Evolutionary conservation across 1,140 invertebrate genomes (phyloP).

Genomic region (Holotrichia oblita): DNA sequence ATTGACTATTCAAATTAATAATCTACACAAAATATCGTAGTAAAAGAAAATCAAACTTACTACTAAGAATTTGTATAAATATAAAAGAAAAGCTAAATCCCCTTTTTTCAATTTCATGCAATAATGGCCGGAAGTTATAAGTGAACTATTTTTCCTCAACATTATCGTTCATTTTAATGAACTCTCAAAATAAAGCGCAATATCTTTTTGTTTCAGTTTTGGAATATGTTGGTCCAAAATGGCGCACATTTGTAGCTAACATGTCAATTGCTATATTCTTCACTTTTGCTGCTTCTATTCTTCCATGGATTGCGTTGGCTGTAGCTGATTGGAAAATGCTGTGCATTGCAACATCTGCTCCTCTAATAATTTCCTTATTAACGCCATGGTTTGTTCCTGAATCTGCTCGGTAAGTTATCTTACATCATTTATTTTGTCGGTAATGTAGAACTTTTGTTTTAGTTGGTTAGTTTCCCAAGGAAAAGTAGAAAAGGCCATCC

Average conservation of each 20-base stretch:
- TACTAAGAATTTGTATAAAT: no score
- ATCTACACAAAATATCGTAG: no score
- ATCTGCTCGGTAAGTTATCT: constrained; percentile 71
- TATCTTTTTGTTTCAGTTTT: constrained; percentile 68
- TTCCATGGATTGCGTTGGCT: constrained; percentile 85
- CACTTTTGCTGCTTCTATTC: constrained; percentile 77
- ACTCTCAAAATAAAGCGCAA: background rate
- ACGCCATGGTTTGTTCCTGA: constrained; percentile 83
- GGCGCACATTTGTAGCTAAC: constrained; percentile 87
- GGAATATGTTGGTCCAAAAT: constrained; percentile 88
- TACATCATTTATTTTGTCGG: constrained; percentile 24
- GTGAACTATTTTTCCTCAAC: no score
- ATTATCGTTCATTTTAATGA: background rate
- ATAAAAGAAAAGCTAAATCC: no score
- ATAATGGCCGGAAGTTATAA: no score
- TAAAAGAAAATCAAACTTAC: no score
- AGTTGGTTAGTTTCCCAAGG: constrained; percentile 87
- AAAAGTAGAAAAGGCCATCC: constrained; percentile 77
- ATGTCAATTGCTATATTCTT: constrained; percentile 92
- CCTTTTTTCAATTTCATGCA: no score
- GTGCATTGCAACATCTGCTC: constrained; percentile 77
- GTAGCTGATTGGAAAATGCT: constrained; percentile 80
- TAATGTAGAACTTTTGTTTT: constrained; percentile 52
- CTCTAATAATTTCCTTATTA: constrained; percentile 73
- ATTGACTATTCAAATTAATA: no score